Evolutionary conservation across 2,113 vertebrate species (phyloP), one percentile per base, ranked within the genome.

Genomic region (Psilopsiagon aurifrons): DNA sequence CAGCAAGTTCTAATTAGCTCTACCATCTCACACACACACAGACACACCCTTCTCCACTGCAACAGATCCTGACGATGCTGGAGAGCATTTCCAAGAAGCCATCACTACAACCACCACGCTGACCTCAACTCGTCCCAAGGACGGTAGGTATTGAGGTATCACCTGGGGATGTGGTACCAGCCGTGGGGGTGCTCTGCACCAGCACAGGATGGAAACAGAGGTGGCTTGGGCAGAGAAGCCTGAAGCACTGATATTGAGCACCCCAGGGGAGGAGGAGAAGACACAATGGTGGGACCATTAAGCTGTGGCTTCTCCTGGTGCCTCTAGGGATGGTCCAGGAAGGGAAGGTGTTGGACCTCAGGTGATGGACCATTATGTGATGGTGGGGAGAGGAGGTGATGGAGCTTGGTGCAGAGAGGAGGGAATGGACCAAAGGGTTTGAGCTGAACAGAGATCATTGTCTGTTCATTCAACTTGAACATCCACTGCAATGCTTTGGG

Each of bases 61-160:
- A 11, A 83, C 97, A 98, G 98, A 97, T 4, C n/a, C 89, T 78
- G 98, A 95, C 2, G 97, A 98, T 9, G n/a, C 90, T 15, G 97
- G 83, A 67, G 86, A 93, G 2, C 76, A 90, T 37, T 95, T 86
- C 79, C 96, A 96, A 83, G 97, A 97, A 83, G 97, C 95, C 31
- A 94, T 94, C 8, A 95, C 91, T 55, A 96, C 97, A 27, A 97
- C 97, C 64, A 98, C 97, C 27, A 93, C 47, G 0, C 37, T 83
- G 2, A 81, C 96, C 67, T 92, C 69, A 1, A 94, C 93, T 57
- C 97, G 5, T 46, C 98, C 97, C 51, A 97, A 95, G 88, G 98
- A 98, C 2, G 98, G 98, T 98, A 95, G 33, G 98, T 96, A 13
- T 13, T 4, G 33, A 73, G 35, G 10, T 25, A 5, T n/a, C 22